Evolutionary conservation across 2,888 invertebrate genomes (phyloP).

Genomic region (Andrena fulva): DNA sequence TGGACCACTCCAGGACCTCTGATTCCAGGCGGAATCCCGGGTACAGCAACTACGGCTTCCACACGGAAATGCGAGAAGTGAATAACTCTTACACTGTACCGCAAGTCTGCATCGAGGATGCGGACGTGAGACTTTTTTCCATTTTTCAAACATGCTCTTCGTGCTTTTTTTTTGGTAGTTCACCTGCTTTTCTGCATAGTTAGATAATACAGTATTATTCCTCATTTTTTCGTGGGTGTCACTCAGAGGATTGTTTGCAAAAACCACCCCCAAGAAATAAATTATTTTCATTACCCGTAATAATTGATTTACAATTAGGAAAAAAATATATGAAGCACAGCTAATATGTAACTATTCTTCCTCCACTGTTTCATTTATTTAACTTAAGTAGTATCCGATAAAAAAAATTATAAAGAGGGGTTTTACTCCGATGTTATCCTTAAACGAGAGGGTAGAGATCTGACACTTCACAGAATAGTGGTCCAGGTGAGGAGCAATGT

Average conservation of each 20-base stretch:
- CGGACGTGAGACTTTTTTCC: constrained; percentile 73
- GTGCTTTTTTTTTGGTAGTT: neutral
- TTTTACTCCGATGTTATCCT: too few relatives aligned
- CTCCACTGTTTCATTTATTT: too few relatives aligned
- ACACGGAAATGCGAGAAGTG: constrained; percentile 81
- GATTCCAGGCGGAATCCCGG: constrained; percentile 72
- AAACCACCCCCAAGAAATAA: neutral
- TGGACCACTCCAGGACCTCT: constrained; percentile 43
- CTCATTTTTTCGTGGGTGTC: neutral
- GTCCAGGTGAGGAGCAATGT: too few relatives aligned
- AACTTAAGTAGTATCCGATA: too few relatives aligned
- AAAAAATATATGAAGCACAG: too few relatives aligned
- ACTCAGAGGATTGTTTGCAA: neutral
- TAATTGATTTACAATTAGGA: too few relatives aligned
- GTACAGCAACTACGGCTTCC: constrained; percentile 81
- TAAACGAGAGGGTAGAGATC: too few relatives aligned
- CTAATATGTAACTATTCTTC: too few relatives aligned
- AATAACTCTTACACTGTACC: constrained; percentile 79
- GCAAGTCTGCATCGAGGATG: constrained; percentile 78
- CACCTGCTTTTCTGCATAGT: neutral
- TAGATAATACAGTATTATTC: neutral
- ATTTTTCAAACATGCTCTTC: constrained; percentile 2
- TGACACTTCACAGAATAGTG: too few relatives aligned
- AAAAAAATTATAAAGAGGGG: too few relatives aligned
- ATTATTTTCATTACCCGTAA: too few relatives aligned